A percentile compares a stretch with the other conserved stretches of the same genome.
Evolutionary conservation across 2,113 vertebrate genomes (phyloP).

Genomic region (Alaudala cheleensis): DNA sequence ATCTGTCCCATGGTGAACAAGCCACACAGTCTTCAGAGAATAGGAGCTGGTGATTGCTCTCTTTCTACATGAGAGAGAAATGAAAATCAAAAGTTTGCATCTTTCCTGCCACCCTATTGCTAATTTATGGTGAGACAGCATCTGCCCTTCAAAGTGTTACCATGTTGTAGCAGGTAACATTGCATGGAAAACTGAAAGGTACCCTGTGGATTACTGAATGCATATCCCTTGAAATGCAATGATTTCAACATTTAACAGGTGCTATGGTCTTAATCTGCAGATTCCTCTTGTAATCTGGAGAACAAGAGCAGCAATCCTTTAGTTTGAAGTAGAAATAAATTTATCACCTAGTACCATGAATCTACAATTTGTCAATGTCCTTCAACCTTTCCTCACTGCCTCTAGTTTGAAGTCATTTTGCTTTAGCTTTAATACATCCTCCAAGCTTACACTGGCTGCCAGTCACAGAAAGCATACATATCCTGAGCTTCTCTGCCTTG

Average conservation of each 20-base stretch:
- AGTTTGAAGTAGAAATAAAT: not conserved
- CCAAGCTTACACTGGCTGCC: not conserved
- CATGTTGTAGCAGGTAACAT: not conserved
- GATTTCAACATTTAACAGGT: not conserved
- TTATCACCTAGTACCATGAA: not conserved
- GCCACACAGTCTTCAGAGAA: not conserved
- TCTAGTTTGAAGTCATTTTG: not conserved
- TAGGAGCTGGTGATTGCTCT: not conserved
- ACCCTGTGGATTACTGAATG: not conserved
- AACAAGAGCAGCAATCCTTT: not conserved
- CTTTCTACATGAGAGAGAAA: not conserved
- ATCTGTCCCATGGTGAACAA: not conserved
- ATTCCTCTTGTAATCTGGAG: not conserved
- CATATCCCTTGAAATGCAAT: not conserved
- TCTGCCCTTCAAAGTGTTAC: not conserved
- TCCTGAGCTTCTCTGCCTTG: not conserved
- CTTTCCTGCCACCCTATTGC: not conserved
- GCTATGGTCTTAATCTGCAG: not conserved
- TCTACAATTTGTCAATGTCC: not conserved
- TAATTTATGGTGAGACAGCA: not conserved
- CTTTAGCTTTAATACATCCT: not conserved
- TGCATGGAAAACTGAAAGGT: not conserved
- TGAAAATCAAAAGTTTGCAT: not conserved
- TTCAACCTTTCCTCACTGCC: not conserved
- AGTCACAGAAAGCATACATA: not conserved